phyloP scores from a whole-genome alignment of 2,888 invertebrate species.

The Erannis defoliaria region DNA sequence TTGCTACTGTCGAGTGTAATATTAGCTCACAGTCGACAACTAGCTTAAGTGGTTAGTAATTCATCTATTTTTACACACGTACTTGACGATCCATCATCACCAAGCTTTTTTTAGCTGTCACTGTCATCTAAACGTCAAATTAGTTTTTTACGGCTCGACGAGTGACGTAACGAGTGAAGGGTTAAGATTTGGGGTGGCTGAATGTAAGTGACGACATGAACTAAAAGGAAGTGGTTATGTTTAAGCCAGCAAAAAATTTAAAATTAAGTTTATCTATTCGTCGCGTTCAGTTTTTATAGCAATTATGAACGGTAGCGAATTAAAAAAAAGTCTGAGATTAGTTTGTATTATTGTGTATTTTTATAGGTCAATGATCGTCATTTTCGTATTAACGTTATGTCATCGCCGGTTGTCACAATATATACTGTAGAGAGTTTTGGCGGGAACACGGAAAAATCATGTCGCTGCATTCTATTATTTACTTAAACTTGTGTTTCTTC shows the following conservation, averaged over 20 bases:
- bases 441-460: no score
- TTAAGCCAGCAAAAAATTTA: background rate
- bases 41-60: conserved; percentile 16
- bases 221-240: background rate
- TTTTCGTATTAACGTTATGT: no score
- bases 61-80: conserved; percentile 19
- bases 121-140: conserved; percentile 23
- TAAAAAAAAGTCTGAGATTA: no score
- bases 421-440: no score
- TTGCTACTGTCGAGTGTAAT: conserved; percentile 2
- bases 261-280: background rate
- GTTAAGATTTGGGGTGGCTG: conserved; percentile 10
- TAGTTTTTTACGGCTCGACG: conserved; percentile 10
- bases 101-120: conserved; percentile 7
- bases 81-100: conserved; percentile 13
- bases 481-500: no score
- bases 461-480: no score
- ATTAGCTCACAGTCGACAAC: conserved; percentile 9
- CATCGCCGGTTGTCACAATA: no score
- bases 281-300: background rate
- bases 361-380: no score
- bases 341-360: no score
- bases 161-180: conserved; percentile 11
- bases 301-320: background rate
- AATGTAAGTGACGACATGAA: conserved; percentile 34